Percentiles rank a stretch among this genome's conserved stretches.
Evolutionary conservation across 35 echinoderm and acorn worm genomes (phyloP).

Genomic region (Chiridota heheva): DNA sequence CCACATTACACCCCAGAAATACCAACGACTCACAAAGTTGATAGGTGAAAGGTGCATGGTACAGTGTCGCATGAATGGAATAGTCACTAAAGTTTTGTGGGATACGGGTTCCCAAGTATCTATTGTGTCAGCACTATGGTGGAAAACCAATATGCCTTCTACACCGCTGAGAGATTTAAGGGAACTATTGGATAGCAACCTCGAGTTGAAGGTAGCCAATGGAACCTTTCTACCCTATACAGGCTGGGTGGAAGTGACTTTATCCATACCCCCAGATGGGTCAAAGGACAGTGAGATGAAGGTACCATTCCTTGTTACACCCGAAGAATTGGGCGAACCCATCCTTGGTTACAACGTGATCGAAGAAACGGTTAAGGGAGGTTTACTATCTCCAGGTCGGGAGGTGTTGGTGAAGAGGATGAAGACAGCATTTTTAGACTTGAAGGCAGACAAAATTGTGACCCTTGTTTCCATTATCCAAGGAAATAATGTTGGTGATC

Average conservation of each 20-base stretch:
- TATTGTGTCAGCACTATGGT: conserved; percentile 42
- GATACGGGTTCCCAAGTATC: conserved; percentile 75
- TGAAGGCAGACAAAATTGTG: too few species aligned
- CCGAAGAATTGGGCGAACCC: conserved; percentile 43
- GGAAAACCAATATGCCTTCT: conserved; percentile 23
- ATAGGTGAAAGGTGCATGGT: conserved; percentile 47
- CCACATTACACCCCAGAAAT: conserved; percentile 36
- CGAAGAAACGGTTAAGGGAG: too few species aligned
- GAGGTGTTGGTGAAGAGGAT: too few species aligned
- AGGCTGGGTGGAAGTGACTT: conserved; percentile 67
- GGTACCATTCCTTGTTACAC: conserved; percentile 68
- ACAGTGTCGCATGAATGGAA: conserved; percentile 24
- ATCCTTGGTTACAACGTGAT: conserved; percentile 74
- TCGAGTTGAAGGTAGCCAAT: conserved; percentile 69
- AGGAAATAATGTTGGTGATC: too few species aligned
- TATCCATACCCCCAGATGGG: too few species aligned
- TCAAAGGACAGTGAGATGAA: too few species aligned
- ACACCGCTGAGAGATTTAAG: conserved; percentile 18
- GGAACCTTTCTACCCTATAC: conserved; percentile 36
- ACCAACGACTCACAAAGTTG: conserved; percentile 17
- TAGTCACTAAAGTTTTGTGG: conserved; percentile 38
- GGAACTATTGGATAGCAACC: conserved; percentile 35
- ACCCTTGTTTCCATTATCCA: too few species aligned
- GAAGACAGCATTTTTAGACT: too few species aligned
- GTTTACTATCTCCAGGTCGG: too few species aligned